Base-by-base conservation (phyloP, 2,113 vertebrate genomes). In the Numenius arquata region DNA sequence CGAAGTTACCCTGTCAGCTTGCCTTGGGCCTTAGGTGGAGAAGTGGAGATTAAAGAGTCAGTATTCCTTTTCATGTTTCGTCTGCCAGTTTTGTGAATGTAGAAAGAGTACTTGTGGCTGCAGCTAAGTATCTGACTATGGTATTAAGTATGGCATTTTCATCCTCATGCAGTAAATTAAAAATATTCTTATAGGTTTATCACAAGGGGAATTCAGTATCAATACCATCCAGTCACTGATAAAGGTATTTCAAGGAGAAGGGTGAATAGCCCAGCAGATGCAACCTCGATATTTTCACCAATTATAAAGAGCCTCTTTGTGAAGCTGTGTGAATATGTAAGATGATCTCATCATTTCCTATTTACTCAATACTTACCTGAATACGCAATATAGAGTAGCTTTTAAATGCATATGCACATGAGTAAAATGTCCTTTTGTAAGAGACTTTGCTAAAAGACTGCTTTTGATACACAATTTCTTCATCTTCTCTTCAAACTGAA, bases 11-110 rank as follows among this genome's bases (percentile, higher is more conserved):
- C 98, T 98, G 98, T 98, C 98, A 99, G 98, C 97, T 98, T 98
- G 99, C 98, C 98, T 97, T 98, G 98, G 98, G 98, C 98, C 97
- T 98, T 98, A 98, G 98, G 98, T 98, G 97, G 97, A 98, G 98
- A 98, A 98, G 97, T 95, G 91, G 98, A 99, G 98, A 99, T 99
- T 99, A 99, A 99, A 99, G 98, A 98, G 98, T 95, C 98, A 98
- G 98, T 98, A 99, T 99, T 99, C 98, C 98, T 99, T 99, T 99
- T 99, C 98, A 99, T 98, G 98, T 98, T 98, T 98, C 97, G 26
- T 98, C 98, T 98, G 98, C 97, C 97, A 98, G 98, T 98, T 98
- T 98, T 98, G 98, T 98, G 98, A 98, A 98, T 98, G 97, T 98
- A 97, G 98, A 97, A 98, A 96, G 96, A 97, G 96, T 97, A 97